phyloP scores from a whole-genome alignment of 2,888 invertebrate species.

The Ctenicera cuprea region DNA sequence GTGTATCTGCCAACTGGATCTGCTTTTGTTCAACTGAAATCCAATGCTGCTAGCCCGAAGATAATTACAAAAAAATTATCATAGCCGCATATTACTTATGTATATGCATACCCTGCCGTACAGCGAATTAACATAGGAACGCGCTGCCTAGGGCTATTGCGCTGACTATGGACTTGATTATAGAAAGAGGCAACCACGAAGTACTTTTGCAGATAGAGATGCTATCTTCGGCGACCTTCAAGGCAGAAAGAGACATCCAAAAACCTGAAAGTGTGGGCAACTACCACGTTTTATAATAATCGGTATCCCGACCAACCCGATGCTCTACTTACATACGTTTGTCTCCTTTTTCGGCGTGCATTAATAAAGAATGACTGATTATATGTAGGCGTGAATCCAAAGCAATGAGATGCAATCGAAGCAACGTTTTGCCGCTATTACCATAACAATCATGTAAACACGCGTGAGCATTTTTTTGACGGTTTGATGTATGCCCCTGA shows the following conservation, averaged over 20 bases:
- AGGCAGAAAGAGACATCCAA: conserved; percentile 37
- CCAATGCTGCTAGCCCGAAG: conserved; percentile 47
- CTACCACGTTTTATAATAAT: conserved; percentile 44
- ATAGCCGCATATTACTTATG: conserved; percentile 55
- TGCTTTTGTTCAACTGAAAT: conserved; percentile 42
- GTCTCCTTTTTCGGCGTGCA: conserved; percentile 42
- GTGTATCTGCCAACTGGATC: conserved; percentile 30
- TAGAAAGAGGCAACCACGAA: conserved; percentile 19
- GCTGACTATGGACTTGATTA: conserved; percentile 46
- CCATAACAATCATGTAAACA: conserved; percentile 57
- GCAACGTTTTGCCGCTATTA: conserved; percentile 49
- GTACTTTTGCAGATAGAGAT: conserved; percentile 37
- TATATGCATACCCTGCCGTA: conserved; percentile 50
- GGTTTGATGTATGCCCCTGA: conserved; percentile 26
- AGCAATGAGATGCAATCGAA: conserved; percentile 42
- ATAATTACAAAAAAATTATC: conserved; percentile 49
- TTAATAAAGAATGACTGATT: conserved; percentile 46
- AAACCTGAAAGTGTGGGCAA: conserved; percentile 41
- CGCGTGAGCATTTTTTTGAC: conserved; percentile 53
- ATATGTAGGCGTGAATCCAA: conserved; percentile 40
- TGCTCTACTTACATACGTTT: conserved; percentile 45
- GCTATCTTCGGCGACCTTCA: conserved; percentile 12
- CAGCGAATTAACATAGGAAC: conserved; percentile 55
- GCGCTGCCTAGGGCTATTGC: conserved; percentile 44
- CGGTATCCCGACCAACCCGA: conserved; percentile 28